Percentiles rank a stretch among this genome's conserved stretches.
Evolutionary conservation across 2,113 vertebrate genomes (phyloP).

Genomic region (Chionodraco myersi): DNA sequence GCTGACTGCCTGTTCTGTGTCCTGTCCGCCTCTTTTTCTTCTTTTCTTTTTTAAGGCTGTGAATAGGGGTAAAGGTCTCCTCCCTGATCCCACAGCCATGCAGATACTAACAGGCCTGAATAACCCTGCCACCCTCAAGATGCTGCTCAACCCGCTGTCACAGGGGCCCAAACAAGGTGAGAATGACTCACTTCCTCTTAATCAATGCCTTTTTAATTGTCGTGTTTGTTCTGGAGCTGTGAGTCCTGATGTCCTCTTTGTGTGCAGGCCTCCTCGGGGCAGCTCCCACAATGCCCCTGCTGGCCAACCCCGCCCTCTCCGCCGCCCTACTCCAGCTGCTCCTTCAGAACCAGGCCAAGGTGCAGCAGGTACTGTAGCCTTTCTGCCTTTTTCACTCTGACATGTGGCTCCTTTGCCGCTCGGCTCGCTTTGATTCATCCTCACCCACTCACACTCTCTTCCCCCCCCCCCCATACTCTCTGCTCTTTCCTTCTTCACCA

Average conservation of each 20-base stretch:
- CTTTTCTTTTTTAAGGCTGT: slow-evolving; percentile 80
- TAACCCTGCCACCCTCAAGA: slow-evolving; percentile 90
- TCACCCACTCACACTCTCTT: slow-evolving; percentile 32
- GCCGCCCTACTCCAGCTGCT: slow-evolving; percentile 90
- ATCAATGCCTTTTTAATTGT: neutral
- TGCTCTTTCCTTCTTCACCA: slow-evolving; percentile 60
- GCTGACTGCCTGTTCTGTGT: neutral
- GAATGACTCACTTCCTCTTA: neutral
- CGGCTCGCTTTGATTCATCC: slow-evolving; percentile 31
- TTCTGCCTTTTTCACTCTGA: neutral
- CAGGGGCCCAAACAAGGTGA: slow-evolving; percentile 90
- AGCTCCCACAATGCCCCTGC: slow-evolving; percentile 85
- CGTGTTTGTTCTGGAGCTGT: neutral
- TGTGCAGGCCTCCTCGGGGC: slow-evolving; percentile 89
- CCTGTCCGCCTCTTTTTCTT: neutral
- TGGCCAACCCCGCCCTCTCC: slow-evolving; percentile 88
- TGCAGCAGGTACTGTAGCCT: slow-evolving; percentile 85
- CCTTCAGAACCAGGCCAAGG: slow-evolving; percentile 89
- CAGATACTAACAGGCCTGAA: slow-evolving; percentile 91
- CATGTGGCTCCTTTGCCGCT: neutral
- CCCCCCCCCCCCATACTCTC: neutral
- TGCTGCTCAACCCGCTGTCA: slow-evolving; percentile 89
- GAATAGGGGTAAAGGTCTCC: slow-evolving; percentile 93
- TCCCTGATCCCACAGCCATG: slow-evolving; percentile 90
- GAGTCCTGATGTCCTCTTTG: neutral